Evolutionary conservation across 2,797 vertebrate genomes (phyloP).

Genomic region (Oryzias dopingdopingensis): DNA sequence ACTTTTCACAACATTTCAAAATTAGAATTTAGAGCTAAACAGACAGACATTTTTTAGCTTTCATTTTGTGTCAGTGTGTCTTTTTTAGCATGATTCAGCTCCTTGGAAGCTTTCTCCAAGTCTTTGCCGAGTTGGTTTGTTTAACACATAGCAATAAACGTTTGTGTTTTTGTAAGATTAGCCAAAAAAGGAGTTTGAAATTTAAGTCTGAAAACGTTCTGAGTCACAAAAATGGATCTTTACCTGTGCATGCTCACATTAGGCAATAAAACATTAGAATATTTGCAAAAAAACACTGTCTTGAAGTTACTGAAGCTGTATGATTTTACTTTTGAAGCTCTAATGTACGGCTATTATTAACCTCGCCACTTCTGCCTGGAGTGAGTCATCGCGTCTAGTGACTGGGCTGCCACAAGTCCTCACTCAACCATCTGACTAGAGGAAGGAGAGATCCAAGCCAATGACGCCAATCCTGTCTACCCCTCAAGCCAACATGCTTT

Average conservation of each 20-base stretch:
- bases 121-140: no score
- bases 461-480: constrained; percentile 63
- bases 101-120: no score
- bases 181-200: no score
- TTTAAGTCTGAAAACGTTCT: no score
- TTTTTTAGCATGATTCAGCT: no score
- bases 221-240: constrained; percentile 3
- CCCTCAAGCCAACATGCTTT: constrained; percentile 55
- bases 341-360: constrained; percentile 70
- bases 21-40: no score
- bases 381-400: constrained; percentile 71
- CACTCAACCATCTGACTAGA: constrained; percentile 68
- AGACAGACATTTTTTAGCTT: no score
- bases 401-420: constrained; percentile 63
- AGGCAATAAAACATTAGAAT: constrained; percentile 2
- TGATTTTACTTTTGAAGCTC: constrained; percentile 56
- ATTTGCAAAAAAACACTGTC: constrained; percentile 18
- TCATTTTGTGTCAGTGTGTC: no score
- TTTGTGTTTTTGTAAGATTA: no score
- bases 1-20: no score
- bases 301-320: constrained; percentile 40
- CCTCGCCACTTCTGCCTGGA: constrained; percentile 61
- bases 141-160: no score
- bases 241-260: constrained; percentile 16
- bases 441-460: constrained; percentile 58